Percentiles rank a stretch among this genome's conserved stretches.
Conservation (phyloP, 1,140 invertebrate species). For the Polypedilum pembai region DNA sequence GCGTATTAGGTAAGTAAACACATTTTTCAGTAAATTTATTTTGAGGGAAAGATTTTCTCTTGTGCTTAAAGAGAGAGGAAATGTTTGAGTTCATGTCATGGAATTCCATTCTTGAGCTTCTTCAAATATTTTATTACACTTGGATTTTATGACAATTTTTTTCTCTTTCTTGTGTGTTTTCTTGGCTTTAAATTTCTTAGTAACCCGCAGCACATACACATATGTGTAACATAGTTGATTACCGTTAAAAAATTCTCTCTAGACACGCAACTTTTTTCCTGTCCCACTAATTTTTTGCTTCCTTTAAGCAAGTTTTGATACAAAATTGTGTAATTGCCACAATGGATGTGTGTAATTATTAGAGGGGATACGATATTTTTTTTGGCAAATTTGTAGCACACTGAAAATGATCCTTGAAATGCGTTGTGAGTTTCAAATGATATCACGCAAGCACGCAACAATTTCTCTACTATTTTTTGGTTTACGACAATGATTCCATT, state of each 20-base stretch:
- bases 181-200: background rate
- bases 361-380: background rate
- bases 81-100: conserved; percentile 11
- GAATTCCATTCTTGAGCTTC: background rate
- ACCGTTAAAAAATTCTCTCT: background rate
- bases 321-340: background rate
- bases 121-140: background rate
- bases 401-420: background rate
- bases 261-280: background rate
- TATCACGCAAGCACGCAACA: conserved; percentile 10
- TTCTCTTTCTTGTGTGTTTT: background rate
- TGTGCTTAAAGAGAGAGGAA: background rate
- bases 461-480: background rate
- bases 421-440: background rate
- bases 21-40: conserved; percentile 19
- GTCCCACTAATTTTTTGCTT: background rate
- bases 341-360: background rate
- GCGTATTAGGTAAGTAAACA: background rate
- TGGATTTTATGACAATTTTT: background rate
- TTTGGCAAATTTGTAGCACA: background rate
- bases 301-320: background rate
- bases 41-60: background rate
- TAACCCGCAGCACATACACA: too few species aligned
- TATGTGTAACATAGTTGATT: background rate
- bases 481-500: background rate